Evolutionary conservation across 2,113 vertebrate genomes (phyloP).

Genomic region (Neolamprologus variostigma): DNA sequence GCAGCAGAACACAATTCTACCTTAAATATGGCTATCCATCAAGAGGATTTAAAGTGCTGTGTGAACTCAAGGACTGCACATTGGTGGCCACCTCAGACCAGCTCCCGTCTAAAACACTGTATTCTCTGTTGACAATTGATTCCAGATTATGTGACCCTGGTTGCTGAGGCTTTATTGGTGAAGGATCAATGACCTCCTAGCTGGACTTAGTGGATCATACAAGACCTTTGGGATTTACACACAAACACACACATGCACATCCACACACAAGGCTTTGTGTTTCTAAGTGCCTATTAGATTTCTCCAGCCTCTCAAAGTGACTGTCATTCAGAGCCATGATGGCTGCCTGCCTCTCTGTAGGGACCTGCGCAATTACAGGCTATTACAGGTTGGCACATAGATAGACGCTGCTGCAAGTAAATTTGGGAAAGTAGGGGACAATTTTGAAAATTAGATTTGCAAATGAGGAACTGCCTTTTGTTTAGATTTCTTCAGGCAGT

Average conservation of each 20-base stretch:
- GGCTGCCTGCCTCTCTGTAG: neutral
- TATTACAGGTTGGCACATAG: neutral
- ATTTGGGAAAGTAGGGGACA: neutral
- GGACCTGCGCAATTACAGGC: neutral
- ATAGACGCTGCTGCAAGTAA: neutral
- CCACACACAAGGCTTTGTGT: neutral
- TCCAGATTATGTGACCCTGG: slow-evolving; percentile 8
- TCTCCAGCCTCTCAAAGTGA: neutral
- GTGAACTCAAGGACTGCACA: neutral
- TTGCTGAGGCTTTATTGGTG: slow-evolving; percentile 15
- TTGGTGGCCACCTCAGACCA: neutral
- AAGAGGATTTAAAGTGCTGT: neutral
- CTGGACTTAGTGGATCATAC: slow-evolving; percentile 36
- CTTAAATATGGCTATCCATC: neutral
- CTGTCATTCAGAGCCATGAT: slow-evolving; percentile 13
- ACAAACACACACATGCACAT: neutral
- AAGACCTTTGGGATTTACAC: slow-evolving; percentile 24
- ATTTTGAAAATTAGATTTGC: neutral
- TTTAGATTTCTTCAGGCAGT: neutral
- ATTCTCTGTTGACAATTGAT: slow-evolving; percentile 10
- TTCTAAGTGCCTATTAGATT: slow-evolving; percentile 32
- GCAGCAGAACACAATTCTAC: neutral
- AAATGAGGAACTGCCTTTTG: neutral
- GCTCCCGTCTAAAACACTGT: neutral
- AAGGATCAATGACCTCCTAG: slow-evolving; percentile 37